Evolutionary conservation across 35 echinoderm and acorn worm species (phyloP).

Genomic region (Patiria miniata): DNA sequence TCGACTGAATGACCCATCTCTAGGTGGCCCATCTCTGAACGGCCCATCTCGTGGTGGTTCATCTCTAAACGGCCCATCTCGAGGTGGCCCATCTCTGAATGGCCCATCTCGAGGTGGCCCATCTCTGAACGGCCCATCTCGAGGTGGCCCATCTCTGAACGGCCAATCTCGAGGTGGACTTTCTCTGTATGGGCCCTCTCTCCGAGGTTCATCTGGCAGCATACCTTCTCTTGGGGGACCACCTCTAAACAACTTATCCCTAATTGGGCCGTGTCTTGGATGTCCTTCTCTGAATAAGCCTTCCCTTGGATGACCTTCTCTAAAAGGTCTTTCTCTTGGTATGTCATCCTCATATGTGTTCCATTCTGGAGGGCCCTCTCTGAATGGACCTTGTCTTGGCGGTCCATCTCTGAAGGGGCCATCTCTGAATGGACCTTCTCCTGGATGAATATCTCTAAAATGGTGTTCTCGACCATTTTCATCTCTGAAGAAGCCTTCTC

Average conservation of each 20-base stretch:
- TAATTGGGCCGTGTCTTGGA: background rate
- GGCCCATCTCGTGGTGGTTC: background rate
- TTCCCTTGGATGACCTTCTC: conserved; percentile 31
- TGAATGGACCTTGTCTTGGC: background rate
- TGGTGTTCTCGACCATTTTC: background rate
- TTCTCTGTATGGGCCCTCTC: background rate
- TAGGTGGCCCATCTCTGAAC: background rate
- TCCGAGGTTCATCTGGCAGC: too few species aligned
- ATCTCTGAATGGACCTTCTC: background rate
- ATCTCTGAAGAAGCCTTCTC: background rate
- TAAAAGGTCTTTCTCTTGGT: background rate
- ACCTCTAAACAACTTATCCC: background rate
- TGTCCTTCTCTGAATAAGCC: conserved; percentile 21
- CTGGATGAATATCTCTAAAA: background rate
- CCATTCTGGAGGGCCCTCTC: background rate
- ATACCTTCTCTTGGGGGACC: too few species aligned
- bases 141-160: background rate
- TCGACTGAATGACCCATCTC: background rate
- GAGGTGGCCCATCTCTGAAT: background rate
- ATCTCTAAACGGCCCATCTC: background rate
- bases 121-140: background rate
- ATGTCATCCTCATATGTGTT: background rate
- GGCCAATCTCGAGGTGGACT: background rate
- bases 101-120: background rate
- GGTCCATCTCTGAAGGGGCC: background rate